Evolutionary conservation across 2,113 vertebrate species (phyloP).

Genomic region (Rhinolophus sinicus): DNA sequence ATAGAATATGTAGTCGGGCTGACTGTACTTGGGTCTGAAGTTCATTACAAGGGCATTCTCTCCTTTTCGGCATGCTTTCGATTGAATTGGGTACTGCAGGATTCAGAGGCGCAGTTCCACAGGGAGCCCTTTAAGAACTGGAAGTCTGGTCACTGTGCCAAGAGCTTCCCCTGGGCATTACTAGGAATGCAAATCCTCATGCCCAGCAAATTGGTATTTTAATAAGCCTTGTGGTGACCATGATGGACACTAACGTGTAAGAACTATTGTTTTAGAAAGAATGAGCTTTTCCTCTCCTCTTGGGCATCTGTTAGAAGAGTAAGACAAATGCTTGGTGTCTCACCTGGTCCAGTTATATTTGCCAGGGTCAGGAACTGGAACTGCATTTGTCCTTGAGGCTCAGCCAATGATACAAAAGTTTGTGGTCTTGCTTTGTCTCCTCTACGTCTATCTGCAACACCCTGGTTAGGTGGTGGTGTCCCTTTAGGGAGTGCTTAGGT

Average conservation of each 20-base stretch:
- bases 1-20: neutral
- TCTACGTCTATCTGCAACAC: too few relatives aligned
- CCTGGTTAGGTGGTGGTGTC: neutral
- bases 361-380: neutral
- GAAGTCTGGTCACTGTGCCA: neutral
- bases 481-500: neutral
- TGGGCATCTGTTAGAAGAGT: neutral
- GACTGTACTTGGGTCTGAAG: neutral
- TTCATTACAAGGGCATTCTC: neutral
- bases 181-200: neutral
- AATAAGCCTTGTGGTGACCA: neutral
- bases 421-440: neutral
- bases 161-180: too few relatives aligned
- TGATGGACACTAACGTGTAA: neutral
- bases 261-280: neutral
- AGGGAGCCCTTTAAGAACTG: neutral
- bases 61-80: neutral
- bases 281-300: neutral
- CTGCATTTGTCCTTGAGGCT: neutral
- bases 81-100: neutral
- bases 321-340: neutral
- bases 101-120: neutral
- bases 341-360: neutral
- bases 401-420: neutral
- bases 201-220: neutral